These are phyloP conservation scores for Candidula unifasciata DNA, from an alignment of 2,888 invertebrate genomes.

Conservation along the genomic window DNA sequence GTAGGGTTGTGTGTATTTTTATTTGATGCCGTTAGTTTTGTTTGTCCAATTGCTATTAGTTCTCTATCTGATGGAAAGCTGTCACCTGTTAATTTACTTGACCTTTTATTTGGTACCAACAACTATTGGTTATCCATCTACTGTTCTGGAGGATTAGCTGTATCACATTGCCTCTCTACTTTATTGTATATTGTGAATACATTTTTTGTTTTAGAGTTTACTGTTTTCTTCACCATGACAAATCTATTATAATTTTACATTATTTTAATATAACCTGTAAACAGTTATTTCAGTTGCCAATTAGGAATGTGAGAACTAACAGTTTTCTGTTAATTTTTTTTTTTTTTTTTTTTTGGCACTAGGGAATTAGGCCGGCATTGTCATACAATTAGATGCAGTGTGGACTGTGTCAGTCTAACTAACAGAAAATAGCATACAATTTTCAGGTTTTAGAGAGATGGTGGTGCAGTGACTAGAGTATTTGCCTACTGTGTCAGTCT, in stretches of 20 bases:
- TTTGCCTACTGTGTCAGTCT: no score
- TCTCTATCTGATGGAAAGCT: background rate
- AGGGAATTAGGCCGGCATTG: no score
- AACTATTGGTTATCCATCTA: background rate
- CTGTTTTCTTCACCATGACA: constrained; percentile 2
- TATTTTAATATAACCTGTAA: background rate
- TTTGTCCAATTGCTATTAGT: background rate
- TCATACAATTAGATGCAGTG: no score
- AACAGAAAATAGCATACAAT: no score
- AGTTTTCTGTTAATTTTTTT: no score
- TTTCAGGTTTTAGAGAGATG: no score
- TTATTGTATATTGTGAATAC: background rate
- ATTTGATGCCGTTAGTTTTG: no score
- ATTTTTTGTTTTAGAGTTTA: background rate
- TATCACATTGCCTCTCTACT: background rate
- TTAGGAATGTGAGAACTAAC: no score
- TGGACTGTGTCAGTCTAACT: no score
- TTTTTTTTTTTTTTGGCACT: no score
- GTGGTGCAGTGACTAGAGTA: no score
- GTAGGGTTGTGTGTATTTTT: no score
- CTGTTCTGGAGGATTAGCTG: background rate
- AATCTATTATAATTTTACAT: background rate
- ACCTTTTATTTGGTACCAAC: background rate
- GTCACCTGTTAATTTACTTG: background rate
- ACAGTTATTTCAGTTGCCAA: background rate